A percentile compares a stretch with the other conserved stretches of the same genome.
Conservation (phyloP, 2,888 invertebrate species). For the Zeuzera pyrina region DNA sequence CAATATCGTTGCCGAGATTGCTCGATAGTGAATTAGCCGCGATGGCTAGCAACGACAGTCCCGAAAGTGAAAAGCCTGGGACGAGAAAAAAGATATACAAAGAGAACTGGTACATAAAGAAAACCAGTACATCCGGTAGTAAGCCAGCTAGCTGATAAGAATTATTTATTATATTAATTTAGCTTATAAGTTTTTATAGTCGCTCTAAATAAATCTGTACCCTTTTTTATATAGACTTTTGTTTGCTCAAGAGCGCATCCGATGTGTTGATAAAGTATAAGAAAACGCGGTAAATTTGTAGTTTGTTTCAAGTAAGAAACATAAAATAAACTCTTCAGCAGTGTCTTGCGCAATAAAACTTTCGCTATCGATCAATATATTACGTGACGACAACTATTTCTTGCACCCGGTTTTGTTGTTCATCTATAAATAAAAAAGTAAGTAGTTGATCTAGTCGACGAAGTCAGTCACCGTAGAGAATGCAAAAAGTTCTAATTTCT, state of each 20-base stretch:
- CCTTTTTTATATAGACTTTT: not conserved
- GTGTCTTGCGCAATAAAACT: constrained; percentile 42
- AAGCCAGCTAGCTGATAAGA: constrained; percentile 52
- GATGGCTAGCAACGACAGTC: constrained; percentile 53
- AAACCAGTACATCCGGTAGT: constrained; percentile 49
- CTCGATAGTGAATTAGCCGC: constrained; percentile 57
- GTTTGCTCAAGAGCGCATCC: constrained; percentile 1
- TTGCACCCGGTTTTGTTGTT: constrained; percentile 34
- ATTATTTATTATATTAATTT: constrained; percentile 35
- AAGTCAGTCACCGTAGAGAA: constrained; percentile 41
- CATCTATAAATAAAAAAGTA: constrained; percentile 16
- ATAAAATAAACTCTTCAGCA: not conserved
- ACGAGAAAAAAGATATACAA: constrained; percentile 57
- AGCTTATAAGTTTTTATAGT: constrained; percentile 18
- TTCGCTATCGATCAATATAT: constrained; percentile 51
- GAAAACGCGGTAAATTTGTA: too few relatives aligned
- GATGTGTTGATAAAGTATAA: too few relatives aligned
- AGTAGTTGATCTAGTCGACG: constrained; percentile 21
- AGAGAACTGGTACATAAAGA: constrained; percentile 64
- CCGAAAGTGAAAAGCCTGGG: constrained; percentile 53
- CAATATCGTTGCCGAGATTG: constrained; percentile 43
- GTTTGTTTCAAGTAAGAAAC: too few relatives aligned
- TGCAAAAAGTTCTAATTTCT: constrained; percentile 34
- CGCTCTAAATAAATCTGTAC: constrained; percentile 1
- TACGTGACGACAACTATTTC: constrained; percentile 48